phyloP scores from a whole-genome alignment of 2,888 invertebrate genomes.

The Epicampocera succincta region DNA sequence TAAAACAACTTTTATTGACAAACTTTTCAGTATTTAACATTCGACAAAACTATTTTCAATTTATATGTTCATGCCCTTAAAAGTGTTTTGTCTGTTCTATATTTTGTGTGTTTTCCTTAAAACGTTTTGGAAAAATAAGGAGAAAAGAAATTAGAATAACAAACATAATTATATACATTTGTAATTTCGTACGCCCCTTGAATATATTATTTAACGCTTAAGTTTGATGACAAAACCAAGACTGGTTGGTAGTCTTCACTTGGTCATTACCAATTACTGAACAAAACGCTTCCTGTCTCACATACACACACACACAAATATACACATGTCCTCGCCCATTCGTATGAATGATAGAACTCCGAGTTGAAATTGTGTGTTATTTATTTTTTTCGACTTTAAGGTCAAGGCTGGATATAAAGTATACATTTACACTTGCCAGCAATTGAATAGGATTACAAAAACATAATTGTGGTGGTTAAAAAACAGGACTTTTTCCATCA shows the following conservation, averaged over 20 bases:
- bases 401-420: slow-evolving; percentile 38
- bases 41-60: too few species aligned
- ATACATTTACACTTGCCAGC: not conserved
- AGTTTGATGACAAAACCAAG: slow-evolving; percentile 15
- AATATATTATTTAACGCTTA: slow-evolving; percentile 62
- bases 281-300: slow-evolving; percentile 16
- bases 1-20: too few species aligned
- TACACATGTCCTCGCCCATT: slow-evolving; percentile 11
- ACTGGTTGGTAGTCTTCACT: not conserved
- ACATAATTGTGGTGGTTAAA: not conserved
- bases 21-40: too few species aligned
- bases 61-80: too few species aligned
- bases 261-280: slow-evolving; percentile 20
- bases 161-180: slow-evolving; percentile 33
- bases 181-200: slow-evolving; percentile 48
- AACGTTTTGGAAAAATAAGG: not conserved
- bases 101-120: not conserved
- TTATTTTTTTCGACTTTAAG: slow-evolving; percentile 19
- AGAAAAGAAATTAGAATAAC: not conserved
- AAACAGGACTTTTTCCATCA: too few species aligned
- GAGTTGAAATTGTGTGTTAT: slow-evolving; percentile 11
- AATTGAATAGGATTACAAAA: not conserved
- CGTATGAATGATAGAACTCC: slow-evolving; percentile 31
- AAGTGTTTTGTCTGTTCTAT: too few species aligned
- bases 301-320: not conserved